Evolutionary conservation across 2,113 vertebrate species (phyloP).

Genomic region (Electrona antarctica): DNA sequence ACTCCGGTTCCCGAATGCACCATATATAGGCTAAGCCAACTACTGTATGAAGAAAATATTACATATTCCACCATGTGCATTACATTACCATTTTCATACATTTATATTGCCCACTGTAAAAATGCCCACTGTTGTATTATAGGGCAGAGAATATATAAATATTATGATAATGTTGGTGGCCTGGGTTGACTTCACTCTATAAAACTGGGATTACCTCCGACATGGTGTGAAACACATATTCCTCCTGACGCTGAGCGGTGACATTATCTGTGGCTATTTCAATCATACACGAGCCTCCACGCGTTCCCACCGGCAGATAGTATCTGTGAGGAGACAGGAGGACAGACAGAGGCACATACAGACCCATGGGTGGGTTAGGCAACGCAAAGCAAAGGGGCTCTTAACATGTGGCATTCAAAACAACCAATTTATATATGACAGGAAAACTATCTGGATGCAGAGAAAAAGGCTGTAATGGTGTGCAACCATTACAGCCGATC

Average conservation of each 20-base stretch:
- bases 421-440: slow-evolving; percentile 66
- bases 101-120: neutral
- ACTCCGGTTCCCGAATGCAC: neutral
- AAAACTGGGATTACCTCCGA: slow-evolving; percentile 77
- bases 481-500: slow-evolving; percentile 54
- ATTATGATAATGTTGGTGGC: neutral
- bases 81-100: neutral
- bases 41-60: neutral
- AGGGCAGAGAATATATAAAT: slow-evolving; percentile 15
- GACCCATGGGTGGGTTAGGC: too few species aligned
- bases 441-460: slow-evolving; percentile 64
- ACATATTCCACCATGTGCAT: neutral
- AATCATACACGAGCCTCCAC: slow-evolving; percentile 79
- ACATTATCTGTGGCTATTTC: slow-evolving; percentile 82
- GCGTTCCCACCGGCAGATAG: slow-evolving; percentile 72
- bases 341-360: slow-evolving; percentile 57
- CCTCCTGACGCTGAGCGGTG: slow-evolving; percentile 70
- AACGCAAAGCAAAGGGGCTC: too few species aligned
- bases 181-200: slow-evolving; percentile 33
- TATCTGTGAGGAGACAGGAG: slow-evolving; percentile 77
- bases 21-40: neutral
- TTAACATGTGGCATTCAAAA: slow-evolving; percentile 52
- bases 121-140: neutral
- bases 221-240: slow-evolving; percentile 52
- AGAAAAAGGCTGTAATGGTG: slow-evolving; percentile 55